Percentiles rank a stretch among this genome's conserved stretches.
Evolutionary conservation across 2,113 vertebrate species (phyloP).

Genomic region (Motacilla tschutschensis): DNA sequence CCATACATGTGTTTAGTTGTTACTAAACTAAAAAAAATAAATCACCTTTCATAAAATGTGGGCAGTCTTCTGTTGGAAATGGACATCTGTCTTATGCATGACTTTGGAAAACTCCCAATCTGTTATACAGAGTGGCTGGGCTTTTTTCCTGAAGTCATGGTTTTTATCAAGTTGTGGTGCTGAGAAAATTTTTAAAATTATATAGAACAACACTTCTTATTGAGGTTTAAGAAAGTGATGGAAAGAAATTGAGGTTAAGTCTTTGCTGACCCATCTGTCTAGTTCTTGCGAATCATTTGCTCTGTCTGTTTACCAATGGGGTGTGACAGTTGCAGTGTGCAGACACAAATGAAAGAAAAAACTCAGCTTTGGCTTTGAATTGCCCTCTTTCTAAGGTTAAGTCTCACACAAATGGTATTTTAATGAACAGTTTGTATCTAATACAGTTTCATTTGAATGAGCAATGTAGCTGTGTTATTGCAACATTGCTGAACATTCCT

Average conservation of each 20-base stretch:
- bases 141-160: neutral
- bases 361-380: neutral
- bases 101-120: neutral
- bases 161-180: neutral
- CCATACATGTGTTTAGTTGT: neutral
- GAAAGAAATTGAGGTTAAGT: neutral
- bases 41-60: neutral
- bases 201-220: neutral
- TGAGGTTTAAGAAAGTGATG: neutral
- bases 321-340: neutral
- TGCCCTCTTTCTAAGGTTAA: constrained; percentile 4
- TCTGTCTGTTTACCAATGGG: neutral
- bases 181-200: neutral
- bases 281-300: neutral
- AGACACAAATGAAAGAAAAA: constrained; percentile 11
- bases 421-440: constrained; percentile 7
- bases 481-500: neutral
- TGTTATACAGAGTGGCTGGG: neutral
- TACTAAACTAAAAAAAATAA: constrained; percentile 1
- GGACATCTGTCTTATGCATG: neutral
- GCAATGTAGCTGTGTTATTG: neutral
- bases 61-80: neutral
- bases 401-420: constrained; percentile 17
- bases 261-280: constrained; percentile 12
- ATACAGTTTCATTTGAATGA: constrained; percentile 38